These are phyloP conservation scores for Ciona savignyi DNA, from an alignment of 23 tunicate species.

Conservation along the genomic window DNA sequence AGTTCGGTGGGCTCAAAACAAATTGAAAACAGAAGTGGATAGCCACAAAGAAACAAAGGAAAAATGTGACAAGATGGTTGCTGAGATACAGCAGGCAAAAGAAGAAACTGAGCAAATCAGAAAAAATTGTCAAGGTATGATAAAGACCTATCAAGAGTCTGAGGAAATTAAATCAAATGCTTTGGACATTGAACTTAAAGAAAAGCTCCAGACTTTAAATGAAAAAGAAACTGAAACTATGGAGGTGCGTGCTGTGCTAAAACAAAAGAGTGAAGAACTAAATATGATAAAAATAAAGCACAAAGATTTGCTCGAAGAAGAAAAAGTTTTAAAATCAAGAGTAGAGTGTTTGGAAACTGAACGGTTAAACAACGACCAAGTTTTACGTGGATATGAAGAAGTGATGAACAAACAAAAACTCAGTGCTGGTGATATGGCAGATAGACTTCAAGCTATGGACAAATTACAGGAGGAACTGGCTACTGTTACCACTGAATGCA, in stretches of 20 bases:
- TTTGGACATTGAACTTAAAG: constrained; percentile 80
- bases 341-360: constrained; percentile 53
- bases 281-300: constrained; percentile 44
- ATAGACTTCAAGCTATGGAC: constrained; percentile 41
- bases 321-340: constrained; percentile 28
- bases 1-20: constrained; percentile 97
- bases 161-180: constrained; percentile 97
- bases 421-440: constrained; percentile 43
- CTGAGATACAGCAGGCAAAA: constrained; percentile 87
- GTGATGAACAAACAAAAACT: constrained; percentile 68
- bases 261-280: constrained; percentile 43
- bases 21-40: constrained; percentile 82
- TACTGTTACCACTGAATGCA: constrained; percentile 12
- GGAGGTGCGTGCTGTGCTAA: constrained; percentile 30
- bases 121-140: constrained; percentile 93
- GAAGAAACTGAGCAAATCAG: constrained; percentile 99
- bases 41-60: constrained; percentile 85
- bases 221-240: constrained; percentile 47
- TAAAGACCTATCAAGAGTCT: constrained; percentile 91
- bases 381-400: constrained; percentile 52
- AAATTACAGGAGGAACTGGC: constrained; percentile 22
- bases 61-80: constrained; percentile 79
- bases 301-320: constrained; percentile 66
- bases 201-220: constrained; percentile 43
- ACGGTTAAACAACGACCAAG: constrained; percentile 34